A percentile compares a stretch with the other conserved stretches of the same genome.
Conservation (phyloP, 1,140 invertebrate genomes). For the Drosophila takahashii region DNA sequence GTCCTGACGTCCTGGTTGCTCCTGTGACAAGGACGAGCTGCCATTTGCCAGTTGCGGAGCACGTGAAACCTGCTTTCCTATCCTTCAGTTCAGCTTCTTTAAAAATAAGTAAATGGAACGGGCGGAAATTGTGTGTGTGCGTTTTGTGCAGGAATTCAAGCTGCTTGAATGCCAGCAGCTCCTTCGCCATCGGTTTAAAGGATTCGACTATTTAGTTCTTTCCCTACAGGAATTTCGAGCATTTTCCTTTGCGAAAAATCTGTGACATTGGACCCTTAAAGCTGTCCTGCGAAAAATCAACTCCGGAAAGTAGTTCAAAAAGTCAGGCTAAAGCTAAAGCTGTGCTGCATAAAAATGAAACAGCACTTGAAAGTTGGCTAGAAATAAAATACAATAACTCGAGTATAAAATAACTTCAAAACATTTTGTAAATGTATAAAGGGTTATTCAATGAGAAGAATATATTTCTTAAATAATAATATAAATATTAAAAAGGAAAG, state of each 20-base stretch:
- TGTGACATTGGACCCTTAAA: background rate
- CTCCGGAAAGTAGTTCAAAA: background rate
- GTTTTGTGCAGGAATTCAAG: constrained; percentile 13
- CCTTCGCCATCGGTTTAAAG: constrained; percentile 11
- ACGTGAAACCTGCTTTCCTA: constrained; percentile 32
- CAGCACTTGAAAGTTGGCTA: background rate
- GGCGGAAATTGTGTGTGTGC: constrained; percentile 15
- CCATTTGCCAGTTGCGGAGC: constrained; percentile 15
- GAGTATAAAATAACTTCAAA: background rate
- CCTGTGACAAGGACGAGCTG: constrained; percentile 30
- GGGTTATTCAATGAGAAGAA: background rate
- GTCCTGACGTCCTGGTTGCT: constrained; percentile 12
- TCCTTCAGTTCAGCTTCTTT: constrained; percentile 13
- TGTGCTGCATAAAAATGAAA: background rate
- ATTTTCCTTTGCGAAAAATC: constrained; percentile 5
- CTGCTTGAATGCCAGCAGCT: constrained; percentile 11
- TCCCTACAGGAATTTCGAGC: background rate
- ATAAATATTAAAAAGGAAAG: too few relatives aligned
- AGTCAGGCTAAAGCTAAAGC: background rate
- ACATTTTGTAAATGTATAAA: background rate
- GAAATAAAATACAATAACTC: background rate
- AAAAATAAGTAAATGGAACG: constrained; percentile 12
- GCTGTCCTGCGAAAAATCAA: background rate
- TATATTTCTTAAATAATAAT: too few relatives aligned
- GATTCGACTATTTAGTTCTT: constrained; percentile 7